Evolutionary conservation across 2,797 vertebrate genomes (phyloP).

Genomic region (Phataginus tricuspis): DNA sequence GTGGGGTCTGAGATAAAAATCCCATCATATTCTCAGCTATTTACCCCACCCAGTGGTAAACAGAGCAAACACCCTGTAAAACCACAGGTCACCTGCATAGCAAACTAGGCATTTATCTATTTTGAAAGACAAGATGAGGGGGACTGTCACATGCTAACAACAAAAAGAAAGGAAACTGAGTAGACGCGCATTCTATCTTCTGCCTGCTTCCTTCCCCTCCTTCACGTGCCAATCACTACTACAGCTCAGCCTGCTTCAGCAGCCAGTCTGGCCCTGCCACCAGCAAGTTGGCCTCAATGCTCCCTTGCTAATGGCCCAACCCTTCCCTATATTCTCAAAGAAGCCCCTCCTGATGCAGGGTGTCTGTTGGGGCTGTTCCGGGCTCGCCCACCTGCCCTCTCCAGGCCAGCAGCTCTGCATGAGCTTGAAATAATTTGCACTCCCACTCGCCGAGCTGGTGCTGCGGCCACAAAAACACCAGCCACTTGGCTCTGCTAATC

Average conservation of each 20-base stretch:
- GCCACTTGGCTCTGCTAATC: constrained; percentile 78
- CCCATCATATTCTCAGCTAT: neutral
- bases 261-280: neutral
- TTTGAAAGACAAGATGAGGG: constrained; percentile 16
- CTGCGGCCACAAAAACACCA: constrained; percentile 79
- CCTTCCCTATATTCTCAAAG: constrained; percentile 36
- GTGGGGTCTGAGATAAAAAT: constrained; percentile 5
- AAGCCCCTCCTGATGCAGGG: constrained; percentile 43
- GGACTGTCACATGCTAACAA: constrained; percentile 1
- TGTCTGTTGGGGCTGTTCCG: constrained; percentile 63
- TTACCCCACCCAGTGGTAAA: constrained; percentile 22
- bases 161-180: neutral
- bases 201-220: neutral
- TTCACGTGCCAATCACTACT: neutral
- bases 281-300: neutral
- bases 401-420: constrained; percentile 76
- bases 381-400: constrained; percentile 80
- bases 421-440: constrained; percentile 79
- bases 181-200: neutral
- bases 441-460: constrained; percentile 76
- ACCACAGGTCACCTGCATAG: neutral
- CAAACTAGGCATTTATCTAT: constrained; percentile 24
- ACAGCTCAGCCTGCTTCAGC: neutral
- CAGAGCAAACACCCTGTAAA: constrained; percentile 22
- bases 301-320: neutral